Evolutionary conservation across 2,888 invertebrate species (phyloP).

Genomic region (Drosophila limbata): DNA sequence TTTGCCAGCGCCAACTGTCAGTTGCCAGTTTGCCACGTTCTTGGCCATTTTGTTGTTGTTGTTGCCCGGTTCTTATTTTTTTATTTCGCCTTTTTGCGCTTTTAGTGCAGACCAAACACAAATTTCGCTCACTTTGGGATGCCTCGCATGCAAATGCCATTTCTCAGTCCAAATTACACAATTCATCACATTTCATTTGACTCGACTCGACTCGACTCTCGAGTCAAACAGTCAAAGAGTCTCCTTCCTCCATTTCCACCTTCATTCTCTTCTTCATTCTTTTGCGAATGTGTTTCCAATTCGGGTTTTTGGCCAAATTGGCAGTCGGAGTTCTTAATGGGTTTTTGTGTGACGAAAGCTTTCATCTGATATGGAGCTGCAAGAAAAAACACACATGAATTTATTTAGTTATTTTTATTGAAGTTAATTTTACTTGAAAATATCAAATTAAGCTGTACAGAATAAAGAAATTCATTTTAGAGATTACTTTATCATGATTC

Average conservation of each 20-base stretch:
- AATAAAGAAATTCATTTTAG: neutral
- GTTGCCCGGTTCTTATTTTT: slow-evolving; percentile 9
- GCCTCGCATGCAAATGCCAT: slow-evolving; percentile 79
- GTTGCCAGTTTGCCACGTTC: slow-evolving; percentile 58
- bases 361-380: slow-evolving; percentile 12
- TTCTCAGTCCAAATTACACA: slow-evolving; percentile 82
- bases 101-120: slow-evolving; percentile 69
- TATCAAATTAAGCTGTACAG: slow-evolving; percentile 35
- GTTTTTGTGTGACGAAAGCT: slow-evolving; percentile 36
- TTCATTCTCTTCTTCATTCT: neutral
- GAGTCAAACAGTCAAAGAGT: slow-evolving; percentile 63
- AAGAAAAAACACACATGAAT: slow-evolving; percentile 5
- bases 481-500: neutral
- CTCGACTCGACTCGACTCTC: slow-evolving; percentile 33
- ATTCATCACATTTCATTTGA: slow-evolving; percentile 83
- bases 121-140: slow-evolving; percentile 69
- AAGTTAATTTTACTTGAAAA: slow-evolving; percentile 52
- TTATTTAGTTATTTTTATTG: slow-evolving; percentile 40
- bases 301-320: slow-evolving; percentile 47
- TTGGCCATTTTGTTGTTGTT: slow-evolving; percentile 16
- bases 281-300: slow-evolving; percentile 52
- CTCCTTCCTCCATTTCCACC: neutral
- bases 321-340: slow-evolving; percentile 51
- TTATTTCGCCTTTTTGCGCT: slow-evolving; percentile 61
- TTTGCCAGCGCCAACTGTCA: slow-evolving; percentile 59